Percentiles rank a stretch among this genome's conserved stretches.
phyloP scores from a whole-genome alignment of 2,797 vertebrate genomes.

The Schizothorax lantsangensis region DNA sequence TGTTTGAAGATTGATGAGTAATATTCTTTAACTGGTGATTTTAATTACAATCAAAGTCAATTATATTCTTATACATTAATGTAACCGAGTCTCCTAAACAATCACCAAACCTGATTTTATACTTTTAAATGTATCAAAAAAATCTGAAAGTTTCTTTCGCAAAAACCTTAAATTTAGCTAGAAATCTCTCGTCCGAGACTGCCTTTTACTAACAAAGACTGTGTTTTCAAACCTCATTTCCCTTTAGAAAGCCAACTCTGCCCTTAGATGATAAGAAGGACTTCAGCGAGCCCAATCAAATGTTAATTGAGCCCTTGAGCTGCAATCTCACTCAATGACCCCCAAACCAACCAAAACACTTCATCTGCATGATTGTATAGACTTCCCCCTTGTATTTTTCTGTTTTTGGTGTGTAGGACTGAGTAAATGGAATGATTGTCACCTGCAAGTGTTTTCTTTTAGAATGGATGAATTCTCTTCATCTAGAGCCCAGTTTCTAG shows the following conservation, averaged over 20 bases:
- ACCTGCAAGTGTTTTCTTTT: not conserved
- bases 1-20: not conserved
- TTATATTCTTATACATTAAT: slow-evolving; percentile 12
- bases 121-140: not conserved
- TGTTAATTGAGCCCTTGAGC: slow-evolving; percentile 55
- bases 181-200: slow-evolving; percentile 3
- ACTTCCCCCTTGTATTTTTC: not conserved
- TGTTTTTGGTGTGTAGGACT: not conserved
- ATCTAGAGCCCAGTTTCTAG: not conserved
- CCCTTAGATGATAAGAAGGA: slow-evolving; percentile 36
- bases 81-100: not conserved
- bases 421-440: not conserved
- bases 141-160: not conserved
- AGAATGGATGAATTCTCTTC: not conserved
- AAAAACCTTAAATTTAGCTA: not conserved
- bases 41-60: not conserved
- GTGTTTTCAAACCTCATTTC: slow-evolving; percentile 8
- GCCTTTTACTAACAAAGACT: slow-evolving; percentile 38
- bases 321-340: slow-evolving; percentile 24
- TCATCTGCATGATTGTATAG: slow-evolving; percentile 36
- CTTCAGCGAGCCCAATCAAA: slow-evolving; percentile 52
- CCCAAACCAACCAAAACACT: slow-evolving; percentile 24
- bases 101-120: slow-evolving; percentile 20
- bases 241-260: not conserved
- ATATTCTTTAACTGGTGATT: slow-evolving; percentile 23